These are phyloP conservation scores for Poeciliopsis paucimaculata DNA, from an alignment of 2,797 vertebrate species.

Conservation along the genomic window DNA sequence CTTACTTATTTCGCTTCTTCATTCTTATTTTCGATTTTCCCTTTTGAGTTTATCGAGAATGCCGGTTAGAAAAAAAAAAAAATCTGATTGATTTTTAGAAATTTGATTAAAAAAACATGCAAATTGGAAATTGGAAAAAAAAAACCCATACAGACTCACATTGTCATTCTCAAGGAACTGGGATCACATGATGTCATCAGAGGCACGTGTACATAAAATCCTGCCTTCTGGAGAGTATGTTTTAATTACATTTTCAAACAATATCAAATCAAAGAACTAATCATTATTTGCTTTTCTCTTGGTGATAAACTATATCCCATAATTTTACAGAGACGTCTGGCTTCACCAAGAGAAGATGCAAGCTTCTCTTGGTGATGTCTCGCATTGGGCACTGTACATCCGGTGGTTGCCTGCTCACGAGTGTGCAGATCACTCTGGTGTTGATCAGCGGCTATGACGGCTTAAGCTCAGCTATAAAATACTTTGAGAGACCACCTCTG, in stretches of 20 bases:
- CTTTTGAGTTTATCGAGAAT: not conserved
- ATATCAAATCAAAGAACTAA: not conserved
- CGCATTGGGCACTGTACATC: conserved; percentile 20
- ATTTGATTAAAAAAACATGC: not conserved
- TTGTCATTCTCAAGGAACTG: not conserved
- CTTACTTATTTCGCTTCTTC: not conserved
- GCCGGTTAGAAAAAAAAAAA: not conserved
- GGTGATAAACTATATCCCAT: not conserved
- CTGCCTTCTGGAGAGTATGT: not conserved
- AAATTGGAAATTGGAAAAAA: not conserved
- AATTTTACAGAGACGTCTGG: not conserved
- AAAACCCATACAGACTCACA: too few relatives aligned
- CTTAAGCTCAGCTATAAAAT: conserved; percentile 72
- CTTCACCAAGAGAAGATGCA: not conserved
- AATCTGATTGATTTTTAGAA: not conserved
- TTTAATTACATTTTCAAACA: not conserved
- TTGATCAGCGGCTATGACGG: conserved; percentile 72
- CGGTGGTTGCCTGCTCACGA: not conserved
- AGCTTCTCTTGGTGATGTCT: not conserved
- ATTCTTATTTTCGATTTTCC: not conserved
- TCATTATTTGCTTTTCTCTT: not conserved
- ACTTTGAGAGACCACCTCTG: conserved; percentile 75
- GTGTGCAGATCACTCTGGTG: conserved; percentile 41
- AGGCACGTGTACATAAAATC: not conserved
- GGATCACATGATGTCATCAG: not conserved